These are phyloP conservation scores for Pectinophora gossypiella DNA, from an alignment of 1,140 invertebrate genomes.

Conservation along the genomic window DNA sequence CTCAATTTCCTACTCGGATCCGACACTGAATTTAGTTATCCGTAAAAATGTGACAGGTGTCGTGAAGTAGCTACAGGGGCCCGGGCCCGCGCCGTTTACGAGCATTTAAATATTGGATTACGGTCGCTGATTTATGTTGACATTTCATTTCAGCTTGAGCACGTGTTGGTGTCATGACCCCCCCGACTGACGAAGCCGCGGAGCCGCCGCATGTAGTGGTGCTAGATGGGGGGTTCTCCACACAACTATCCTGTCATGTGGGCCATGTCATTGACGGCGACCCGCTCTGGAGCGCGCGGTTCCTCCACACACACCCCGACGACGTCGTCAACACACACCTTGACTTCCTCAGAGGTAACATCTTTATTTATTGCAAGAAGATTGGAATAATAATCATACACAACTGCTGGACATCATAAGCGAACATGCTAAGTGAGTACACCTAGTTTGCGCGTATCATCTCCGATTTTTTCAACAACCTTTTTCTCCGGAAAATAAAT, in stretches of 20 bases:
- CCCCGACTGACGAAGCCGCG: conserved; percentile 34
- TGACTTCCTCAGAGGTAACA: conserved; percentile 82
- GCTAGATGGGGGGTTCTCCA: conserved; percentile 87
- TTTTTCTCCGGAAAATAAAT: no score
- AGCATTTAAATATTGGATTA: not conserved
- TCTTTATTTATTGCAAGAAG: no score
- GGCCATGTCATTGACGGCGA: conserved; percentile 82
- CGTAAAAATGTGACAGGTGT: conserved; percentile 2
- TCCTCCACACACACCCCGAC: conserved; percentile 82
- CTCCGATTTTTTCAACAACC: no score
- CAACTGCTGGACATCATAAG: no score
- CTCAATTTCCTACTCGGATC: not conserved
- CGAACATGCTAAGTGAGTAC: no score
- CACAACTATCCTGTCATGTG: conserved; percentile 84
- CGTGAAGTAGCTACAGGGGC: not conserved
- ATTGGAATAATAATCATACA: no score
- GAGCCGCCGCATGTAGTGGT: conserved; percentile 73
- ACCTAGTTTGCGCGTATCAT: no score
- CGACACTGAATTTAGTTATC: not conserved
- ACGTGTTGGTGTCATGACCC: conserved; percentile 43
- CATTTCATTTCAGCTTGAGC: conserved; percentile 3
- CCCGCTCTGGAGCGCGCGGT: conserved; percentile 88
- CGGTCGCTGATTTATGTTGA: not conserved
- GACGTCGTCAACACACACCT: conserved; percentile 85
- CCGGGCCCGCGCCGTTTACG: not conserved